Evolutionary conservation across 2,113 vertebrate species (phyloP), one percentile per base, ranked within the genome.

Genomic region (Pseudopipra pipra): DNA sequence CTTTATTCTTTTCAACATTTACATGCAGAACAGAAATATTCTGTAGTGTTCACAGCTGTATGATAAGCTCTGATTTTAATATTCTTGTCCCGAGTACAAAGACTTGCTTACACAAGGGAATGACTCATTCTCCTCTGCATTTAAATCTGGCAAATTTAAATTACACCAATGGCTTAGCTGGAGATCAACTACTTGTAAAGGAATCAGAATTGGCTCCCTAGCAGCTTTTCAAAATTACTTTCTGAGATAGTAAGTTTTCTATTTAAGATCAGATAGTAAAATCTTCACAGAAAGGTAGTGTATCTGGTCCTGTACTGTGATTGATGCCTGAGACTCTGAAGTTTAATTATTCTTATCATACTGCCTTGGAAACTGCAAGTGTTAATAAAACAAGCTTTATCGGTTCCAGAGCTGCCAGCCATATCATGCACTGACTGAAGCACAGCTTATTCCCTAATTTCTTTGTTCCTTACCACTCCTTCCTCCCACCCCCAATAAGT

Each of bases 61-160:
- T 67, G 63, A 96, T 85, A 93, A 95, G 35, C 47, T 84, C 28
- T 67, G 54, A 35, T 90, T 93, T 96, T 94, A 87, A 87, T 96
- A 93, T 72, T 86, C 52, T 82, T 83, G 51, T 83, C 58, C 35
- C 41, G 13, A 52, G 27, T 79, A 86, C 47, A 92, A 82, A 93
- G 49, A 31, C 43, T 72, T 85, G 23, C 55, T 93, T 79, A 62
- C 91, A 87, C 87, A 83, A 66, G 61, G 75, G 93, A 93, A 61
- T 87, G 58, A 87, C 37, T 92, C 87, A 84, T 82, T 87, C 74
- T 89, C 49, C 14, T 39, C 59, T 70, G 22, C 37, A 44, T 58
- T 93, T 51, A 84, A 81, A 85, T 84, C 61, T 62, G 56, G n/a
- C 30, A 85, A 68, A 37, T 85, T 86, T 91, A 88, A 90, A 87